These are phyloP conservation scores for Harpalus rufipes DNA, from an alignment of 2,888 invertebrate genomes.

Conservation along the genomic window DNA sequence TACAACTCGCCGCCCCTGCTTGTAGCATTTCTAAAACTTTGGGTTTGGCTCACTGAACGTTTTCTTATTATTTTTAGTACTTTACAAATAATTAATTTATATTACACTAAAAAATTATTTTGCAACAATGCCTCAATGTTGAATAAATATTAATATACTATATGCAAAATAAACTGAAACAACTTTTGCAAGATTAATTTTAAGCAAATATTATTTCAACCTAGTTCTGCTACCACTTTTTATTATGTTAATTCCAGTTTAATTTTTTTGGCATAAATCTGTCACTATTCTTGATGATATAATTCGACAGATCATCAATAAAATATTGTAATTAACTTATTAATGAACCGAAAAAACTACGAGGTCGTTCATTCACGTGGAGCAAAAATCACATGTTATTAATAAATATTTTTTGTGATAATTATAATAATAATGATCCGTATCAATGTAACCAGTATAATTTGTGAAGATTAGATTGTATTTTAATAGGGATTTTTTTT, in stretches of 20 bases:
- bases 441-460: neutral
- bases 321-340: slow-evolving; percentile 42
- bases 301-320: slow-evolving; percentile 43
- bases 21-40: too few relatives aligned
- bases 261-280: slow-evolving; percentile 46
- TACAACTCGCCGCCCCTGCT: too few relatives aligned
- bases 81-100: too few relatives aligned
- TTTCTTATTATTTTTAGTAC: too few relatives aligned
- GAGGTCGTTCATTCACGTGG: neutral
- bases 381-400: slow-evolving; percentile 22
- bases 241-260: slow-evolving; percentile 12
- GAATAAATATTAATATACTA: neutral
- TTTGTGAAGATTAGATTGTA: slow-evolving; percentile 24
- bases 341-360: slow-evolving; percentile 22
- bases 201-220: slow-evolving; percentile 42
- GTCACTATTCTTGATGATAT: slow-evolving; percentile 48
- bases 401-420: slow-evolving; percentile 40
- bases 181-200: slow-evolving; percentile 5
- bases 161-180: neutral
- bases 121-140: neutral
- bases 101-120: too few relatives aligned
- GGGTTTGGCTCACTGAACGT: too few relatives aligned
- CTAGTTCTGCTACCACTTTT: slow-evolving; percentile 2
- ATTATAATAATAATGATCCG: neutral
- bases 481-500: slow-evolving; percentile 68